A percentile compares a stretch with the other conserved stretches of the same genome.
Conservation (phyloP, 2,797 vertebrate genomes). For the Centropyge bicolor region DNA sequence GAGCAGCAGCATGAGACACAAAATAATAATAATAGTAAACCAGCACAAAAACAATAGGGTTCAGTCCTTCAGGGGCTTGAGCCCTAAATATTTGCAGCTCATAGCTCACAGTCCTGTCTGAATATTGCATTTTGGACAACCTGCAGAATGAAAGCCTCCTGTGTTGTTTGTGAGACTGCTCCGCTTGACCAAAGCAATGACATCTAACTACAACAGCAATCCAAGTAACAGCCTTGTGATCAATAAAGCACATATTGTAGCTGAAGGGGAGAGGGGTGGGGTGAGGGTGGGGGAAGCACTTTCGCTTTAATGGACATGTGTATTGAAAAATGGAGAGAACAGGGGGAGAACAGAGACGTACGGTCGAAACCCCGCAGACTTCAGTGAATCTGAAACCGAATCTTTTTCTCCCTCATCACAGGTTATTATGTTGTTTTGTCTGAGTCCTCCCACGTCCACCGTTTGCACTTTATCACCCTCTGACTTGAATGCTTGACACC, state of each 20-base stretch:
- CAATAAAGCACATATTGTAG: slow-evolving; percentile 70
- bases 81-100: neutral
- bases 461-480: slow-evolving; percentile 9
- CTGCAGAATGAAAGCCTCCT: neutral
- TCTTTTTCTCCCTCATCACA: neutral
- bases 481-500: slow-evolving; percentile 22
- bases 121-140: slow-evolving; percentile 12
- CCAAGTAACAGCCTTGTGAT: slow-evolving; percentile 63
- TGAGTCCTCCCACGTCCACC: neutral
- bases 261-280: slow-evolving; percentile 38
- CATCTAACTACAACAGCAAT: slow-evolving; percentile 60
- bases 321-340: slow-evolving; percentile 36
- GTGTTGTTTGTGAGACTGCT: slow-evolving; percentile 38
- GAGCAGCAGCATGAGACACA: no score
- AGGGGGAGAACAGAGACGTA: neutral
- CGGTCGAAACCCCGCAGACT: slow-evolving; percentile 11
- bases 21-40: no score
- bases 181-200: slow-evolving; percentile 42
- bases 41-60: no score
- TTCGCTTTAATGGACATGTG: slow-evolving; percentile 45
- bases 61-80: no score
- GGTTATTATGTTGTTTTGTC: slow-evolving; percentile 12
- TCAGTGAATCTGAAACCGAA: slow-evolving; percentile 3
- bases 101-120: neutral
- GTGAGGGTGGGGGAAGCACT: neutral